Evolutionary conservation across 1,140 invertebrate genomes (phyloP).

Genomic region (Platyscapa corneri): DNA sequence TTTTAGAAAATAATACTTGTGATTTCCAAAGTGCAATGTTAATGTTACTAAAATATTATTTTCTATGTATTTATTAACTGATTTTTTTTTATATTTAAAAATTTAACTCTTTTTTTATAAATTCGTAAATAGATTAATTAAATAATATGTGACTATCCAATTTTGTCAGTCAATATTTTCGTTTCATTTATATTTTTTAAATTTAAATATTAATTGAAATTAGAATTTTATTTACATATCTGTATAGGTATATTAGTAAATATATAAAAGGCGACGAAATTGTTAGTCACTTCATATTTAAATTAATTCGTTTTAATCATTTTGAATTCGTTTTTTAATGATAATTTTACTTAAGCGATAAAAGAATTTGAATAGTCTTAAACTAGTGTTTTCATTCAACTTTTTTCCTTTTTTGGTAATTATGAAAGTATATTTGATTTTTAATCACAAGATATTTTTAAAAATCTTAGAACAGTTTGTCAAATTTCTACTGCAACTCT

Average conservation of each 20-base stretch:
- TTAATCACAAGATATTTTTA: neutral
- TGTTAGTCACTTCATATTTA: neutral
- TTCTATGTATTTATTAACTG: neutral
- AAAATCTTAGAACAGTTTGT: neutral
- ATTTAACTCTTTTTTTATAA: neutral
- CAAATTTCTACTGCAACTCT: slow-evolving; percentile 13
- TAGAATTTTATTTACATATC: no score
- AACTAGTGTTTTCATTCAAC: neutral
- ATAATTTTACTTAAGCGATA: neutral
- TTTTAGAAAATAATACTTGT: neutral
- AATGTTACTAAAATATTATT: neutral
- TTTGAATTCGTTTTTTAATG: neutral
- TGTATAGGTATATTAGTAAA: no score
- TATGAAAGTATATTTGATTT: neutral
- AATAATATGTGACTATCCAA: neutral
- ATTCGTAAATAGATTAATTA: neutral
- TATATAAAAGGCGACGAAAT: neutral
- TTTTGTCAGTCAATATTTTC: neutral
- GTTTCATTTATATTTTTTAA: no score
- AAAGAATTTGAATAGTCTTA: neutral
- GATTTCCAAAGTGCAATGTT: slow-evolving; percentile 11
- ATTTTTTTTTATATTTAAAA: neutral
- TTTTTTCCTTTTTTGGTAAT: neutral
- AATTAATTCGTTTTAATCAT: neutral
- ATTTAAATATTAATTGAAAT: no score